Percentiles rank a stretch among this genome's conserved stretches.
phyloP scores from a whole-genome alignment of 2,113 vertebrate species.

The Coryphaenoides rupestris region DNA sequence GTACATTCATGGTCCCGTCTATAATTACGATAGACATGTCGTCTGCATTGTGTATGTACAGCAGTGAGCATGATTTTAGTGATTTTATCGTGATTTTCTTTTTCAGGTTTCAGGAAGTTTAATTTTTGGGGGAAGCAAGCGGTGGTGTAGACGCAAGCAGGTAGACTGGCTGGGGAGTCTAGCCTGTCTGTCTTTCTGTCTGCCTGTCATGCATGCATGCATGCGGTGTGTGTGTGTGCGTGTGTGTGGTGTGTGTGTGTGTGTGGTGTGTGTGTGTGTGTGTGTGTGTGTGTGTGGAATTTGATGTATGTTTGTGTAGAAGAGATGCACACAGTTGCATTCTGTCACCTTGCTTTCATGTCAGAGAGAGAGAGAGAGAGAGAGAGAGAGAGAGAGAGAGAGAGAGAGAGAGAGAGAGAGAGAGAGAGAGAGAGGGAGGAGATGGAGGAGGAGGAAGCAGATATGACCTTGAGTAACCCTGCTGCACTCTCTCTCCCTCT shows the following conservation, averaged over 20 bases:
- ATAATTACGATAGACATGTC: too few species aligned
- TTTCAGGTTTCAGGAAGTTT: too few species aligned
- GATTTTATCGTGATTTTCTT: too few species aligned
- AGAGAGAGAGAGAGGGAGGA: conserved; percentile 6
- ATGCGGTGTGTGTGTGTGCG: conserved; percentile 30
- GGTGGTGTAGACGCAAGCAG: too few species aligned
- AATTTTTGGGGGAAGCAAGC: too few species aligned
- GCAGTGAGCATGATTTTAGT: too few species aligned
- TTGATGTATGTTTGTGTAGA: conserved; percentile 47
- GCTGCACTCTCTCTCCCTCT: not conserved
- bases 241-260: conserved; percentile 31
- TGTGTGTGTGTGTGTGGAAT: conserved; percentile 41
- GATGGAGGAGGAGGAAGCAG: not conserved
- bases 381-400: conserved; percentile 2
- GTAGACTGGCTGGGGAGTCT: too few species aligned
- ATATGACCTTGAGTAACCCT: conserved; percentile 8
- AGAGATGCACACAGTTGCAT: conserved; percentile 51
- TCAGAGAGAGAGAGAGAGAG: conserved; percentile 22
- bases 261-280: conserved; percentile 26
- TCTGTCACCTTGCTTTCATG: conserved; percentile 57
- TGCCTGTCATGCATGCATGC: conserved; percentile 7
- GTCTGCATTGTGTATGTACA: too few species aligned
- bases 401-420: conserved; percentile 8
- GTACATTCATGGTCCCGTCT: too few species aligned
- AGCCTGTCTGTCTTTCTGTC: conserved; percentile 4